Evolutionary conservation across 2,888 invertebrate species (phyloP).

Genomic region (Galeruca laticollis): DNA sequence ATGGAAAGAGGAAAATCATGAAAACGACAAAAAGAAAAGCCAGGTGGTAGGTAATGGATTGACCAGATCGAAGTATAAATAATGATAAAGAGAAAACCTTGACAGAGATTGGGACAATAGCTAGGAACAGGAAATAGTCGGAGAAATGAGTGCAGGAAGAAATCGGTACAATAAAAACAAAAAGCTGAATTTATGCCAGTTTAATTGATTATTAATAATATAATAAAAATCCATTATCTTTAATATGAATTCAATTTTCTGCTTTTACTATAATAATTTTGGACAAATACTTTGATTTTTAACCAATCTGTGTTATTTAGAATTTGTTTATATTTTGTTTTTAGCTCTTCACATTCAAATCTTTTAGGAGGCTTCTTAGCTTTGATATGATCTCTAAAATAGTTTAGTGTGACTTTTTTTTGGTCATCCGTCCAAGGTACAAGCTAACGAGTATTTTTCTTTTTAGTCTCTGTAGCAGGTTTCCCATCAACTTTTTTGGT

Average conservation of each 20-base stretch:
- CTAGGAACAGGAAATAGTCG: too few species aligned
- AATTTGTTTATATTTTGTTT: slow-evolving; percentile 30
- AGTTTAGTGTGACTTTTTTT: slow-evolving; percentile 2
- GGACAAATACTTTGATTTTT: slow-evolving; percentile 46
- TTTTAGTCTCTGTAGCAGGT: not conserved
- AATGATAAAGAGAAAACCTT: too few species aligned
- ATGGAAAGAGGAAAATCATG: too few species aligned
- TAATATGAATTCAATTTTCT: not conserved
- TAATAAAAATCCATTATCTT: not conserved
- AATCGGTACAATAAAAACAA: too few species aligned
- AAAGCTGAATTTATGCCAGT: too few species aligned
- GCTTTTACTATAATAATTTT: slow-evolving; percentile 35
- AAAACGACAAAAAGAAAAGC: too few species aligned
- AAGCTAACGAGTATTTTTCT: slow-evolving; percentile 3
- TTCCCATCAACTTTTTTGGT: not conserved
- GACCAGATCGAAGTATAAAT: too few species aligned
- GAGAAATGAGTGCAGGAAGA: too few species aligned
- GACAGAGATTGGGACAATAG: too few species aligned
- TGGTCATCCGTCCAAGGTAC: not conserved
- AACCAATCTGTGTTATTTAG: slow-evolving; percentile 42
- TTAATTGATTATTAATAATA: too few species aligned
- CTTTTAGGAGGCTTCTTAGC: slow-evolving; percentile 39
- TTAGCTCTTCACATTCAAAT: slow-evolving; percentile 37
- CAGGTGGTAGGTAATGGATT: too few species aligned
- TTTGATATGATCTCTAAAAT: slow-evolving; percentile 38